Conservation (phyloP, 2,113 vertebrate genomes). For the Panthera tigris region DNA sequence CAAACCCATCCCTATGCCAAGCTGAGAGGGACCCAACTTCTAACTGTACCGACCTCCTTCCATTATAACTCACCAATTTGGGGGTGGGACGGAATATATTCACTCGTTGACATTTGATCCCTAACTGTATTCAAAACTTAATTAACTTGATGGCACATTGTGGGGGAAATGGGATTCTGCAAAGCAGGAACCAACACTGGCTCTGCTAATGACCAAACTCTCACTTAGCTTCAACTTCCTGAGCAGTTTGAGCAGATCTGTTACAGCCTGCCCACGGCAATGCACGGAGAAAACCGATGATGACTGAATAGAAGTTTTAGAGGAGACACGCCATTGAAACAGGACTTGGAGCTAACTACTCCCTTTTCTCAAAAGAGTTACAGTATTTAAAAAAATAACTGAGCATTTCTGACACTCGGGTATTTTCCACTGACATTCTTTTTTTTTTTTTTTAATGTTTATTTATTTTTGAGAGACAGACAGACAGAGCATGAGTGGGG, state of each 20-base stretch:
- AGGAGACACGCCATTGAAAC: background rate
- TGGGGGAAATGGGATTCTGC: background rate
- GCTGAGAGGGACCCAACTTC: background rate
- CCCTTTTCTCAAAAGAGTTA: background rate
- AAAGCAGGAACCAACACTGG: background rate
- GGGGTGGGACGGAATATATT: background rate
- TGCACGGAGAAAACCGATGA: background rate
- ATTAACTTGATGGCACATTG: background rate
- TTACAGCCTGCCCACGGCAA: background rate
- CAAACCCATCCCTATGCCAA: background rate
- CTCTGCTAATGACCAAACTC: background rate
- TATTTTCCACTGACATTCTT: background rate
- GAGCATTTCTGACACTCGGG: background rate
- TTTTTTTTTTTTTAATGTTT: background rate
- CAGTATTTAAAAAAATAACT: background rate
- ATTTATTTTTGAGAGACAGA: too few relatives aligned
- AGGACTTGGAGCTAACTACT: background rate
- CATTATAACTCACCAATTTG: background rate
- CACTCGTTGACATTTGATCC: background rate
- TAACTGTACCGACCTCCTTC: background rate
- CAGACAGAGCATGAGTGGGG: too few relatives aligned
- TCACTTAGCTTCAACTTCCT: background rate
- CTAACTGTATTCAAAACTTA: background rate
- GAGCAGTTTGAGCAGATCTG: background rate
- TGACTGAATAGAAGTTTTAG: background rate